Evolutionary conservation across 2,113 vertebrate genomes (phyloP).

Genomic region (Otocyon megalotis): DNA sequence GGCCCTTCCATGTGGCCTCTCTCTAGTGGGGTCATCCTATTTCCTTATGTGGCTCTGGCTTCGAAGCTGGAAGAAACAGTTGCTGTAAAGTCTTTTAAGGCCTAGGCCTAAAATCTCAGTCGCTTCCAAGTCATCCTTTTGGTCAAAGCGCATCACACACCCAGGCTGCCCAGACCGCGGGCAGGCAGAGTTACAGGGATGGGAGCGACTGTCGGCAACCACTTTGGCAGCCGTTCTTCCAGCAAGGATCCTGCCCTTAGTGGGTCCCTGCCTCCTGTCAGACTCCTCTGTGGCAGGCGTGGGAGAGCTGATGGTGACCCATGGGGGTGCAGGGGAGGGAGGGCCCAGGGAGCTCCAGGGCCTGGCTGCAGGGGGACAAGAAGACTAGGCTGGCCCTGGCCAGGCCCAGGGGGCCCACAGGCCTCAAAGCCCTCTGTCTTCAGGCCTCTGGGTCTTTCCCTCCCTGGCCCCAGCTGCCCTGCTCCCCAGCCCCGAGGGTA

Average conservation of each 20-base stretch:
- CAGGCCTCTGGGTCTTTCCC: neutral
- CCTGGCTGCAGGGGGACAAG: neutral
- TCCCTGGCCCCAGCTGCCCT: neutral
- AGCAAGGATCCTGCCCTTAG: neutral
- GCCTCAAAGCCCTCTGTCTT: neutral
- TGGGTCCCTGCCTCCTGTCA: accelerated
- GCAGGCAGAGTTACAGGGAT: accelerated
- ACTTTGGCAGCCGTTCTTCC: neutral
- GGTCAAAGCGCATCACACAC: neutral
- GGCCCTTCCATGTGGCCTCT: neutral
- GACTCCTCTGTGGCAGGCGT: neutral
- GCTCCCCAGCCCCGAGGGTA: neutral
- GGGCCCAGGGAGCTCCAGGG: neutral
- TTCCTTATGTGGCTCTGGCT: neutral
- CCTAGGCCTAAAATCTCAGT: neutral
- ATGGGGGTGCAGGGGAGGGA: accelerated
- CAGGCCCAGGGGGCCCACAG: neutral
- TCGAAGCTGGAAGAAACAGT: neutral
- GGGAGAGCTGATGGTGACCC: too few relatives aligned
- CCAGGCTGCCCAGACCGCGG: neutral
- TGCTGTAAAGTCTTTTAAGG: neutral
- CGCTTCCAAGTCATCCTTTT: neutral
- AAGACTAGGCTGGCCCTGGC: neutral
- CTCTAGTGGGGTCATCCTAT: neutral
- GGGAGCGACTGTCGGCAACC: neutral